phyloP scores from a whole-genome alignment of 2,888 invertebrate species.

The Hydrotaea diabolus region DNA sequence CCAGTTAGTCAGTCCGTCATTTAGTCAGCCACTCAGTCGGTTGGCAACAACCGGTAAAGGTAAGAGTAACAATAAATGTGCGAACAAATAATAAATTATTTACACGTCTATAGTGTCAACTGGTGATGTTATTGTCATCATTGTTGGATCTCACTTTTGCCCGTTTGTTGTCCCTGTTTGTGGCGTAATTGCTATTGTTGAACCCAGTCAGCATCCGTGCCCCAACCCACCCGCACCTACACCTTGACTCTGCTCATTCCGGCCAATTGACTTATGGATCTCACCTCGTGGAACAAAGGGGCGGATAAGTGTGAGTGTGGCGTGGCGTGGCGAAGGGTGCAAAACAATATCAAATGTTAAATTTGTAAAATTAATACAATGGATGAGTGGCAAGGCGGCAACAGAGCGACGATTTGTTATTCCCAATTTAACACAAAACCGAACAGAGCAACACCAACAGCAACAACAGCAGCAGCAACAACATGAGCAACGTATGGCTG shows the following conservation, averaged over 20 bases:
- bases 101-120: constrained; percentile 67
- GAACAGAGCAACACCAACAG: no score
- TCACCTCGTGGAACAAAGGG: background rate
- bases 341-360: constrained; percentile 1
- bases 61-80: constrained; percentile 54
- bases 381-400: background rate
- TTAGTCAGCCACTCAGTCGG: no score
- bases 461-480: constrained; percentile 29
- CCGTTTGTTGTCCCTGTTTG: constrained; percentile 14
- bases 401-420: constrained; percentile 41
- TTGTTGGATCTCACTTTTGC: background rate
- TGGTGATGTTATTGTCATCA: constrained; percentile 55
- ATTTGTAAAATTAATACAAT: constrained; percentile 35
- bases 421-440: constrained; percentile 26
- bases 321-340: no score
- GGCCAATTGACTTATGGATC: constrained; percentile 1
- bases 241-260: no score
- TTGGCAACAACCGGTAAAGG: no score
- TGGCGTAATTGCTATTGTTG: constrained; percentile 15
- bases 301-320: background rate
- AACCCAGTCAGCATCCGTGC: background rate
- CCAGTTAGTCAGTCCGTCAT: background rate
- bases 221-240: background rate
- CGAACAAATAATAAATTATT: constrained; percentile 69
- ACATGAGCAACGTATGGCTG: constrained; percentile 12